Evolutionary conservation across 2,797 vertebrate species (phyloP), one percentile per base, ranked within the genome.

Genomic region (Acipenser ruthenus): DNA sequence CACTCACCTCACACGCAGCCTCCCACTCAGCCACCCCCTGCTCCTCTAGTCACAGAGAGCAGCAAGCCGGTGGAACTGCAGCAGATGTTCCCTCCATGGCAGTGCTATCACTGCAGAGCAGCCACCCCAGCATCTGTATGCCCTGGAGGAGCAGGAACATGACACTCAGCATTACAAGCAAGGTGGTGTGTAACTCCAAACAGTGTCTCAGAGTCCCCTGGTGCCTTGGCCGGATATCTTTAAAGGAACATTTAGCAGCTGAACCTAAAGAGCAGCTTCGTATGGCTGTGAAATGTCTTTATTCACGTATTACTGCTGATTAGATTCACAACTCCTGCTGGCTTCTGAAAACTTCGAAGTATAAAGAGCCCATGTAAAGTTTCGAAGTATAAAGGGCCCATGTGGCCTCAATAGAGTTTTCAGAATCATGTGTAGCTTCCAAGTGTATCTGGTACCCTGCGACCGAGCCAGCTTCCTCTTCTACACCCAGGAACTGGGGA

Each of bases 71-170:
- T 64, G 65, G 67, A 66, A 68, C 18, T 65, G 67, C 67, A 9
- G 79, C 80, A 69, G 82, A 82, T 80, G 79, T 83, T 79, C 73
- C 78, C 67, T 48, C 68, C 63, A 69, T 37, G 64, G 66, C 75
- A 79, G 76, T 71, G 79, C 74, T 63, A 70, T 67, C 70, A 68
- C 55, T 64, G 60, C 50, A 74, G 67, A 62, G 76, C 75, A 75
- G 79, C 72, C 51, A 78, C 69, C 66, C 75, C 73, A 83, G 84
- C 84, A 84, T 86, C 80, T 86, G 82, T 63, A 73, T 70, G 74
- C 83, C 84, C 80, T 67, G 67, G 81, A 81, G 83, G 81, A 81
- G 69, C 73, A 66, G 68, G 69, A 70, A 71, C 75, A 71, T 74
- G 66, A 73, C 80, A 74, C 78, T 85, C 82, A 75, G 74, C 73